A percentile compares a stretch with the other conserved stretches of the same genome.
Conservation (phyloP, 2,797 vertebrate genomes). For the Leptatherina wallacei region DNA sequence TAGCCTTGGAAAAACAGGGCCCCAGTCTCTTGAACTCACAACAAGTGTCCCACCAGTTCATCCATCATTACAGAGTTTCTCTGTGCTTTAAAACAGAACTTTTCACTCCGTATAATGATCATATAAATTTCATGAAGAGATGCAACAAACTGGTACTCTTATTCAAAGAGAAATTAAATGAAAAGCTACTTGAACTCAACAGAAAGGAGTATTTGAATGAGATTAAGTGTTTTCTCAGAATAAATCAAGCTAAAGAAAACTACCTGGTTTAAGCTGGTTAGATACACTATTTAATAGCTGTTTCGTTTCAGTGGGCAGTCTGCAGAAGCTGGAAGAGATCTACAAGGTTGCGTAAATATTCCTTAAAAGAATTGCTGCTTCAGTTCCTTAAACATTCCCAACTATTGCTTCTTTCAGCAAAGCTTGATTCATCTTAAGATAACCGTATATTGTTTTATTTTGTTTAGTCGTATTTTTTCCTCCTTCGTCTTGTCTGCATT, state of each 20-base stretch:
- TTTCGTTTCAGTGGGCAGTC: constrained; percentile 16
- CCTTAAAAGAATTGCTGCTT: constrained; percentile 19
- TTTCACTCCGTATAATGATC: constrained; percentile 1
- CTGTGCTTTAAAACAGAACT: constrained; percentile 2
- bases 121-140: neutral
- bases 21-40: constrained; percentile 17
- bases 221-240: constrained; percentile 25
- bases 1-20: constrained; percentile 29
- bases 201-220: neutral
- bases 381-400: neutral
- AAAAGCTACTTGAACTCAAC: neutral
- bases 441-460: constrained; percentile 47
- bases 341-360: constrained; percentile 53
- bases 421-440: constrained; percentile 41
- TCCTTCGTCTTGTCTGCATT: constrained; percentile 38
- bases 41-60: constrained; percentile 21
- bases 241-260: constrained; percentile 14
- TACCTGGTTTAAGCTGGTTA: constrained; percentile 36
- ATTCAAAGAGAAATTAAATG: neutral
- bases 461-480: neutral
- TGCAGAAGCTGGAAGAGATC: constrained; percentile 37
- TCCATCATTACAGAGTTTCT: constrained; percentile 12
- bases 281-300: constrained; percentile 24
- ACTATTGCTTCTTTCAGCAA: constrained; percentile 34
- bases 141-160: neutral